Evolutionary conservation across 1,140 invertebrate genomes (phyloP).

Genomic region (Dolichoris vasculosae): DNA sequence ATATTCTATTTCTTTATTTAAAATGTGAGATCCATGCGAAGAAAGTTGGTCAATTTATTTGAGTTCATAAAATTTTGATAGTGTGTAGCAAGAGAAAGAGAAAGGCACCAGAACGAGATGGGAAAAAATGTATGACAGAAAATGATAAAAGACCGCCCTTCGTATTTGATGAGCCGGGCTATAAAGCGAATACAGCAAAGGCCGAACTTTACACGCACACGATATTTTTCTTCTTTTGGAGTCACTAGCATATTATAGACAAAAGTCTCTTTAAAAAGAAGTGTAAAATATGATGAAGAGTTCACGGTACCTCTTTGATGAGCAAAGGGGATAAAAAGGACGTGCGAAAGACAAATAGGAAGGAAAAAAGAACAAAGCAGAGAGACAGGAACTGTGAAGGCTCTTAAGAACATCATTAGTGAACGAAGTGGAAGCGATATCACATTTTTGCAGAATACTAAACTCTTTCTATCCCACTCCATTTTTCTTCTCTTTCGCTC

Average conservation of each 20-base stretch:
- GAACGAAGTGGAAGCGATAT: constrained; percentile 4
- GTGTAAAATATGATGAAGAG: constrained; percentile 35
- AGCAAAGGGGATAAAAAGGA: not conserved
- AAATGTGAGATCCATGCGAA: not conserved
- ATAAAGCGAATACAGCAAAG: not conserved
- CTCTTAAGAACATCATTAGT: constrained; percentile 43
- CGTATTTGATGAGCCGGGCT: not conserved
- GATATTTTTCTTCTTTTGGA: not conserved
- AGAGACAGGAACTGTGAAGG: not conserved
- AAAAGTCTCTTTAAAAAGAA: constrained; percentile 23
- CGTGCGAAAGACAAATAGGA: constrained; percentile 14
- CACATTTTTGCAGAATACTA: not conserved
- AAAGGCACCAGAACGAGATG: not conserved
- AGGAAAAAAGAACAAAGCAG: not conserved
- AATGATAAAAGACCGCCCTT: no score
- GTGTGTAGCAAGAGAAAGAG: not conserved
- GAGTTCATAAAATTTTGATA: not conserved
- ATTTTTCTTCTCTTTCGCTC: not conserved
- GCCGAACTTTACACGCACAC: not conserved
- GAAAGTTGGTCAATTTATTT: not conserved
- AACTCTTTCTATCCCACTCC: not conserved
- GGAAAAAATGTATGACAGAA: not conserved
- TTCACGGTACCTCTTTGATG: not conserved
- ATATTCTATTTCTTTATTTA: not conserved
- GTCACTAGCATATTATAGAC: constrained; percentile 10